Conservation (phyloP, 2,113 vertebrate species). For the Saiga tatarica region DNA sequence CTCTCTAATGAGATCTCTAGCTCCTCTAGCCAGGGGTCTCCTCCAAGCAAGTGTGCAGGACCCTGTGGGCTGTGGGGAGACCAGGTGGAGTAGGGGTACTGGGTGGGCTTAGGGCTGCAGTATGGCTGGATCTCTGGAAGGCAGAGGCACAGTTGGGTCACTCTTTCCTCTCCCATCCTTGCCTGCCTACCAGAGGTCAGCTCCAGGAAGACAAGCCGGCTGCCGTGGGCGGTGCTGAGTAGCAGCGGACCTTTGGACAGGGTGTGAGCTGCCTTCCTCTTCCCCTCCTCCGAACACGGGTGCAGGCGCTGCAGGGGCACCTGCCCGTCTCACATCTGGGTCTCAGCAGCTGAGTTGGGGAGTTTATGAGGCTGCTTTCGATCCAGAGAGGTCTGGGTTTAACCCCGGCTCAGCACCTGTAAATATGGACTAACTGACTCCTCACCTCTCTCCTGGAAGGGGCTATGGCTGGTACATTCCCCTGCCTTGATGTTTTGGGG, state of each 20-base stretch:
- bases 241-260: neutral
- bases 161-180: neutral
- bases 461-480: neutral
- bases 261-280: neutral
- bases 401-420: neutral
- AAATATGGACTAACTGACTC: neutral
- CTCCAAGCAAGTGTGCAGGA: neutral
- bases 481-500: neutral
- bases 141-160: accelerated
- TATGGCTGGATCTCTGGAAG: neutral
- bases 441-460: neutral
- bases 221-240: neutral
- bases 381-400: neutral
- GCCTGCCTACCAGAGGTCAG: neutral
- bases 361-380: neutral
- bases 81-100: neutral
- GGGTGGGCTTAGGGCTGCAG: neutral
- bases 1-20: neutral
- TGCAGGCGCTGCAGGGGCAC: neutral
- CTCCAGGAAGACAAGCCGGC: neutral
- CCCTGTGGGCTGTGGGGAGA: neutral
- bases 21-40: neutral
- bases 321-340: neutral
- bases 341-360: neutral
- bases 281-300: accelerated